These are phyloP conservation scores for Drosophila ezoana DNA, from an alignment of 2,888 invertebrate genomes.

Conservation along the genomic window DNA sequence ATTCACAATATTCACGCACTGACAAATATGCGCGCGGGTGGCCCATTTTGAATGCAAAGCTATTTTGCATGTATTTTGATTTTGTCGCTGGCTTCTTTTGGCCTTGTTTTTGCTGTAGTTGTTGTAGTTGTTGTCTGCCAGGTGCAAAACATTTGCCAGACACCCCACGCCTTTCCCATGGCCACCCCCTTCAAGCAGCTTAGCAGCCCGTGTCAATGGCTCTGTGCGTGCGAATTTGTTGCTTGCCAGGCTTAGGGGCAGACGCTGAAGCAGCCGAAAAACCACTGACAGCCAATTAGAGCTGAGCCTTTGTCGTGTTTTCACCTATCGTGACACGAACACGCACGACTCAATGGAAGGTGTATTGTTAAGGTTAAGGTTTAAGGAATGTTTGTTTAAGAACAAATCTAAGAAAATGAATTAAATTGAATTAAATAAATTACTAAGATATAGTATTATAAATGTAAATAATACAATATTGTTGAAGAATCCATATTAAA, in stretches of 20 bases:
- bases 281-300: conserved; percentile 7
- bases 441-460: not conserved
- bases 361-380: too few species aligned
- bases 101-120: conserved; percentile 8
- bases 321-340: not conserved
- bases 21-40: conserved; percentile 24
- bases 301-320: not conserved
- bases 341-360: too few species aligned
- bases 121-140: conserved; percentile 27
- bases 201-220: conserved; percentile 73
- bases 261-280: conserved; percentile 4
- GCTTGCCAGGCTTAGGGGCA: conserved; percentile 53
- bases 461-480: too few species aligned
- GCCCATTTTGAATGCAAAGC: conserved; percentile 14
- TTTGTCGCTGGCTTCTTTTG: conserved; percentile 37
- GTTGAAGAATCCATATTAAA: too few species aligned
- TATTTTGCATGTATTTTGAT: conserved; percentile 67
- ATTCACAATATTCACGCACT: conserved; percentile 35
- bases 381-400: too few species aligned
- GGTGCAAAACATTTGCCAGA: conserved; percentile 38
- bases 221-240: conserved; percentile 72
- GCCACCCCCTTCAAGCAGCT: conserved; percentile 40
- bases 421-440: not conserved
- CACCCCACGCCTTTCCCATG: conserved; percentile 26
- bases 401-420: not conserved